Percentiles rank a stretch among this genome's conserved stretches.
These are phyloP conservation scores for Poecile atricapillus DNA, from an alignment of 2,113 vertebrate species.

Conservation along the genomic window DNA sequence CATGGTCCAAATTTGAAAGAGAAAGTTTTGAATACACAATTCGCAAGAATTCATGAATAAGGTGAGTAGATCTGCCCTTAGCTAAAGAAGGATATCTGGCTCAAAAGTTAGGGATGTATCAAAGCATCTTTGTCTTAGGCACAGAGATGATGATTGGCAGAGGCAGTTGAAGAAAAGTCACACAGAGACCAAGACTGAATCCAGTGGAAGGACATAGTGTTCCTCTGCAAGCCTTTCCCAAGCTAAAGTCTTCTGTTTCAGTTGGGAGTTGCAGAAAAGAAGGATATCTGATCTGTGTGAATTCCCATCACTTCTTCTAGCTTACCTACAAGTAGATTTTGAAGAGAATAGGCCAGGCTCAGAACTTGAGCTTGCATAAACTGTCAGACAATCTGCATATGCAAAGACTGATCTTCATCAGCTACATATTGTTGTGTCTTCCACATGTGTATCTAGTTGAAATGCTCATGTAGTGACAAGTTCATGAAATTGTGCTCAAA, in stretches of 20 bases:
- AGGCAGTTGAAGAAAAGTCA: neutral
- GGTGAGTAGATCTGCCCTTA: neutral
- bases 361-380: neutral
- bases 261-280: neutral
- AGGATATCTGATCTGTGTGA: neutral
- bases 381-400: neutral
- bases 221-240: neutral
- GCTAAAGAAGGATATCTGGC: neutral
- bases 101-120: neutral
- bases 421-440: neutral
- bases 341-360: neutral
- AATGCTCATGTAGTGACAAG: neutral
- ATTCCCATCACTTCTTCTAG: neutral
- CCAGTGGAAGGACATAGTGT: neutral
- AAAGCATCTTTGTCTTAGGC: neutral
- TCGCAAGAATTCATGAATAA: neutral
- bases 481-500: neutral
- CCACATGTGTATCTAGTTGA: neutral
- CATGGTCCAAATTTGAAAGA: neutral
- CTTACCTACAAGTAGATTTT: neutral
- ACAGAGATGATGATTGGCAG: neutral
- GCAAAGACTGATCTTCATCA: neutral
- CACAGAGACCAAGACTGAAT: neutral
- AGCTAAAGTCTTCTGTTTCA: neutral
- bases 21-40: neutral